Evolutionary conservation across 92 coral and sea anemone genomes (phyloP).

Genomic region (Galaxea fascicularis): DNA sequence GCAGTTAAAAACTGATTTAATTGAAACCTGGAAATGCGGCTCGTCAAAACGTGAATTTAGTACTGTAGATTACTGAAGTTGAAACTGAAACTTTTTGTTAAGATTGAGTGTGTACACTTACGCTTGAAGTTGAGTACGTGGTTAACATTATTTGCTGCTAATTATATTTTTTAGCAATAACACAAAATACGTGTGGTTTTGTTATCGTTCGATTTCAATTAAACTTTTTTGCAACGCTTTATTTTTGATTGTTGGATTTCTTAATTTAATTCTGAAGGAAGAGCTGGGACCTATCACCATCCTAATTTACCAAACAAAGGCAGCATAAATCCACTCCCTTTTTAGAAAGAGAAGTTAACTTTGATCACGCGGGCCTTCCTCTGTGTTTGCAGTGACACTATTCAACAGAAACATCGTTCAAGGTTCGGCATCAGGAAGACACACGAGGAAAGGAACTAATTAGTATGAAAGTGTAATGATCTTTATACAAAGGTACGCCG

Average conservation of each 20-base stretch:
- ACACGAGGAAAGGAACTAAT: too few relatives aligned
- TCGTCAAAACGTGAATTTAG: too few relatives aligned
- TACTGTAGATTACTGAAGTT: not conserved
- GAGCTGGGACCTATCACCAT: too few relatives aligned
- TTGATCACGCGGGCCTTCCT: too few relatives aligned
- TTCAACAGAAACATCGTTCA: too few relatives aligned
- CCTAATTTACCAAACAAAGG: too few relatives aligned
- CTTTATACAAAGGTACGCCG: too few relatives aligned
- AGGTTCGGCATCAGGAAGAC: too few relatives aligned
- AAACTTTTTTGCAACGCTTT: not conserved
- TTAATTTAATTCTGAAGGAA: not conserved
- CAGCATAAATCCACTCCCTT: too few relatives aligned
- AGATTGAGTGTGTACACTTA: not conserved
- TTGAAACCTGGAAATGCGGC: not conserved
- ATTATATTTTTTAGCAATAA: not conserved
- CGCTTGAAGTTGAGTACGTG: not conserved
- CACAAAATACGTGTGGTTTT: not conserved
- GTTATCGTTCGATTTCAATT: not conserved
- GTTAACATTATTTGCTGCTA: not conserved
- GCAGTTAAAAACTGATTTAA: not conserved
- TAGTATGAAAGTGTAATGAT: too few relatives aligned
- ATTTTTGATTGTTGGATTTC: not conserved
- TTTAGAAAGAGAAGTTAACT: too few relatives aligned
- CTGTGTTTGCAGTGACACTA: too few relatives aligned
- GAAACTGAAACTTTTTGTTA: not conserved